These are phyloP conservation scores for Hippocampus abdominalis DNA, from an alignment of 2,113 vertebrate species.

Conservation along the genomic window DNA sequence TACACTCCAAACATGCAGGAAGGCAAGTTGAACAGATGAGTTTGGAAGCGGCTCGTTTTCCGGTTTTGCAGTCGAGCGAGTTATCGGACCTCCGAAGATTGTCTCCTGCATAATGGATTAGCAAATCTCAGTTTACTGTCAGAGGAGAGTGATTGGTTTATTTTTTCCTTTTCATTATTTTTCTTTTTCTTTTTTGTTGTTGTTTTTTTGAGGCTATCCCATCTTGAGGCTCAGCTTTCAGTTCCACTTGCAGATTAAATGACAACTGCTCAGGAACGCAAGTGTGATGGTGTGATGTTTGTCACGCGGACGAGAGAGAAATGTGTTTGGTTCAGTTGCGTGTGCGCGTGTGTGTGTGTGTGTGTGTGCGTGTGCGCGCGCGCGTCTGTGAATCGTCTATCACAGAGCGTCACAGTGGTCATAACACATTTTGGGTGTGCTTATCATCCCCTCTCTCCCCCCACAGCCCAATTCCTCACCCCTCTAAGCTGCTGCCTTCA, in stretches of 20 bases:
- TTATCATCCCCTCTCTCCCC: conserved; percentile 26
- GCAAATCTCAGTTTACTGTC: conserved; percentile 59
- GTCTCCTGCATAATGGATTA: conserved; percentile 66
- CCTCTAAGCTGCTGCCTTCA: conserved; percentile 39
- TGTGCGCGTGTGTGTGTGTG: not conserved
- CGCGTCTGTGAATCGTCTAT: not conserved
- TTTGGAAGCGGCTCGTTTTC: conserved; percentile 43
- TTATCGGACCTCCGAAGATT: conserved; percentile 52
- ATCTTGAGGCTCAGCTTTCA: conserved; percentile 51
- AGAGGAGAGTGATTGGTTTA: conserved; percentile 45
- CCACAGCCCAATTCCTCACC: not conserved
- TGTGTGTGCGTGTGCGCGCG: not conserved
- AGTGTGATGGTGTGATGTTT: conserved; percentile 43
- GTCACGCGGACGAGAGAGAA: not conserved
- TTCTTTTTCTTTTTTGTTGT: not conserved
- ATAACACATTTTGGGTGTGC: conserved; percentile 29
- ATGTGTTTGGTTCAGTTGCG: conserved; percentile 1
- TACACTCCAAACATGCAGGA: conserved; percentile 27
- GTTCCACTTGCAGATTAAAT: conserved; percentile 54
- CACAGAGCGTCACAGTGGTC: conserved; percentile 23
- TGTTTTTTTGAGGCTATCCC: conserved; percentile 17
- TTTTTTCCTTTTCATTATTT: conserved; percentile 18
- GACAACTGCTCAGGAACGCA: conserved; percentile 52
- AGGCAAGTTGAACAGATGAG: conserved; percentile 4
- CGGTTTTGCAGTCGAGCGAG: conserved; percentile 36